Conservation (phyloP, 2,888 invertebrate species). For the Troides oblongomaculatus region DNA sequence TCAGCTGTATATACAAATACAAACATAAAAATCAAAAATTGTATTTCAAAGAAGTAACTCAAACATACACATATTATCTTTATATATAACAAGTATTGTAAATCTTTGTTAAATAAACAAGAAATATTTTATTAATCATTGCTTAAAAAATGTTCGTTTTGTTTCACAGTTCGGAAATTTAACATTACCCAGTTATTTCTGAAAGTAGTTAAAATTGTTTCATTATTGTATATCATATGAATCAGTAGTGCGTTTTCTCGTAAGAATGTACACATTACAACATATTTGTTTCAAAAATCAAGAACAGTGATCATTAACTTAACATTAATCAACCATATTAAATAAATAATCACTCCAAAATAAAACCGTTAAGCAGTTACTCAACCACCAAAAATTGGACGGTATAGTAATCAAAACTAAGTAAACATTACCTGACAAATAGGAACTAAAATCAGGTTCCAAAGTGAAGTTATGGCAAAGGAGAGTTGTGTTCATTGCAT, state of each 20-base stretch:
- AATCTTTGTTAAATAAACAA: too few species aligned
- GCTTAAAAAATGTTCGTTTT: too few species aligned
- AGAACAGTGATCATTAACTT: not conserved
- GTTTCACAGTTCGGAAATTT: too few species aligned
- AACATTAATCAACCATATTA: slow-evolving; percentile 1
- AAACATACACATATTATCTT: too few species aligned
- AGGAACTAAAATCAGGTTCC: slow-evolving; percentile 63
- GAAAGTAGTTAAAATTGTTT: too few species aligned
- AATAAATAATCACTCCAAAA: not conserved
- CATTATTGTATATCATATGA: too few species aligned
- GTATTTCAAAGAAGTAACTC: too few species aligned
- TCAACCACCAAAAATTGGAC: slow-evolving; percentile 1
- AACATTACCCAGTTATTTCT: too few species aligned
- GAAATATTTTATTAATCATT: too few species aligned
- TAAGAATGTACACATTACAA: not conserved
- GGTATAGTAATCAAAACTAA: slow-evolving; percentile 18
- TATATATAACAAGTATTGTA: too few species aligned
- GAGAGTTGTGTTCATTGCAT: slow-evolving; percentile 62
- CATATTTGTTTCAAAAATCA: not conserved
- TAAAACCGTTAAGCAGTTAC: slow-evolving; percentile 7
- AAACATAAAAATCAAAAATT: too few species aligned
- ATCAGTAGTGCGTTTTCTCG: not conserved
- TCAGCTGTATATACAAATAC: too few species aligned
- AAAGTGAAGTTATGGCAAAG: slow-evolving; percentile 63
- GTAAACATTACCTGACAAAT: slow-evolving; percentile 58